Evolutionary conservation across 2,797 vertebrate species (phyloP).

Genomic region (Pantherophis vulpinus): DNA sequence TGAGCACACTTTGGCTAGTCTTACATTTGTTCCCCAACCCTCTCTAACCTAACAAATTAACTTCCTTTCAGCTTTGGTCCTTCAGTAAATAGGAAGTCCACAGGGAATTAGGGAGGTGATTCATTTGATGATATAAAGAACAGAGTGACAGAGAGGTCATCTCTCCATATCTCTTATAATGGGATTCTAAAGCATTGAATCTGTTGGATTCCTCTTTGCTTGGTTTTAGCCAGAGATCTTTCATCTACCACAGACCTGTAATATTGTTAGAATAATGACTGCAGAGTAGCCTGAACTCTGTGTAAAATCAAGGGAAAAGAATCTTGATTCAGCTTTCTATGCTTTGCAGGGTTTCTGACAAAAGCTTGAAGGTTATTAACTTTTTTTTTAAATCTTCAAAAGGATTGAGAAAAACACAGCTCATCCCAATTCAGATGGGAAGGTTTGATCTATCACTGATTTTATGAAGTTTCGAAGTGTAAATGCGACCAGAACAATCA

Average conservation of each 20-base stretch:
- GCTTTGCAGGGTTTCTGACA: background rate
- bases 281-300: background rate
- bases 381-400: background rate
- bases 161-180: slow-evolving; percentile 46
- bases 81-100: slow-evolving; percentile 33
- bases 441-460: background rate
- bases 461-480: background rate
- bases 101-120: slow-evolving; percentile 51
- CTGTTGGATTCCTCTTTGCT: slow-evolving; percentile 54
- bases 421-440: background rate
- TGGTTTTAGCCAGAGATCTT: slow-evolving; percentile 32
- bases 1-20: background rate
- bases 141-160: slow-evolving; percentile 45
- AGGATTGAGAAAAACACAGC: background rate
- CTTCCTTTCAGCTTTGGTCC: background rate
- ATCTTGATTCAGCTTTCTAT: background rate
- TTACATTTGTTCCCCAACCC: background rate
- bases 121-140: slow-evolving; percentile 36
- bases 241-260: slow-evolving; percentile 49
- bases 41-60: background rate
- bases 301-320: background rate
- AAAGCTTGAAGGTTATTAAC: background rate
- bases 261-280: slow-evolving; percentile 37
- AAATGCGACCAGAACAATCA: background rate
- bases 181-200: slow-evolving; percentile 54